phyloP scores from a whole-genome alignment of 2,888 invertebrate species.

The Rhynchonema sp. region DNA sequence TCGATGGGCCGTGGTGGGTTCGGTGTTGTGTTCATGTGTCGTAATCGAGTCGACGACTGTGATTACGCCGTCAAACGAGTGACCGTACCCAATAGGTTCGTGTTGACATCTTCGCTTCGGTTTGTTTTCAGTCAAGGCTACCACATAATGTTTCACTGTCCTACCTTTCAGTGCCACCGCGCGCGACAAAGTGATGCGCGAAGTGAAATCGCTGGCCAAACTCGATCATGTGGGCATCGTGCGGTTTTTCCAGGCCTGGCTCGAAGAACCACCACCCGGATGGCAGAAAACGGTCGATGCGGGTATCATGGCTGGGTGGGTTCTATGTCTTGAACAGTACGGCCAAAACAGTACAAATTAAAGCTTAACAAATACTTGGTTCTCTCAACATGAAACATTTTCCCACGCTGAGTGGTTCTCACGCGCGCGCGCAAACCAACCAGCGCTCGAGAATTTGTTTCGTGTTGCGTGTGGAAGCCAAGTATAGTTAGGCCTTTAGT shows the following conservation, averaged over 20 bases:
- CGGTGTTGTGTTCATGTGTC: conserved; percentile 84
- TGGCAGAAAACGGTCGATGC: conserved; percentile 67
- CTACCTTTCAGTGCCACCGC: conserved; percentile 45
- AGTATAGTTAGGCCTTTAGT: too few relatives aligned
- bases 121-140: too few relatives aligned
- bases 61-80: conserved; percentile 88
- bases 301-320: too few relatives aligned
- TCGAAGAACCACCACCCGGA: conserved; percentile 66
- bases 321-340: too few relatives aligned
- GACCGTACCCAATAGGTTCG: conserved; percentile 46
- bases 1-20: conserved; percentile 54
- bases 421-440: too few relatives aligned
- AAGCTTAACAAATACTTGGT: too few relatives aligned
- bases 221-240: conserved; percentile 87
- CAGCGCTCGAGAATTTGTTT: too few relatives aligned
- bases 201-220: conserved; percentile 80
- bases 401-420: too few relatives aligned
- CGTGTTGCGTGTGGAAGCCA: too few relatives aligned
- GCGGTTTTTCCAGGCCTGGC: conserved; percentile 84
- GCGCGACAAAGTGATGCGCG: conserved; percentile 68
- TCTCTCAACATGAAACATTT: too few relatives aligned
- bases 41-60: conserved; percentile 77
- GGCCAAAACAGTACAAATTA: too few relatives aligned
- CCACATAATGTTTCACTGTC: not conserved
- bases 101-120: too few relatives aligned